Conservation (phyloP, 1,140 invertebrate species). For the Belonocnema kinseyi region DNA sequence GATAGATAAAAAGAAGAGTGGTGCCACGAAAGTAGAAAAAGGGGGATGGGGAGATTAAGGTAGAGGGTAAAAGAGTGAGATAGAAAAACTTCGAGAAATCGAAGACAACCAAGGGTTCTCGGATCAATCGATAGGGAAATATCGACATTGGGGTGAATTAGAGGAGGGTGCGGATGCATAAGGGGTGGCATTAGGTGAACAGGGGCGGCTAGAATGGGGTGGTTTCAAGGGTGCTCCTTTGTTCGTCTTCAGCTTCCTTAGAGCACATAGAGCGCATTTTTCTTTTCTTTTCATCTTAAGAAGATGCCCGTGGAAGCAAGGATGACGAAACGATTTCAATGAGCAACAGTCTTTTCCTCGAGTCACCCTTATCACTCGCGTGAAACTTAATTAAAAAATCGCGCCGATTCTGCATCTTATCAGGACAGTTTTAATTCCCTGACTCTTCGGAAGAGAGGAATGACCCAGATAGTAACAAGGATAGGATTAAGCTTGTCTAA, state of each 20-base stretch:
- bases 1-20: slow-evolving; percentile 38
- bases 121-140: slow-evolving; percentile 75
- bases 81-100: slow-evolving; percentile 31
- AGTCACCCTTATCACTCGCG: neutral
- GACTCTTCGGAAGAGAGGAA: too few species aligned
- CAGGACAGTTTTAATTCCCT: neutral
- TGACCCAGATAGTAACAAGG: too few species aligned
- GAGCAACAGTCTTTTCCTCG: neutral
- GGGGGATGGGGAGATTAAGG: slow-evolving; percentile 44
- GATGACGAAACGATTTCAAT: neutral
- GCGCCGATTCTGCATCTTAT: neutral
- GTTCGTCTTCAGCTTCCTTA: slow-evolving; percentile 48
- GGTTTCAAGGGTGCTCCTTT: slow-evolving; percentile 54
- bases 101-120: slow-evolving; percentile 55
- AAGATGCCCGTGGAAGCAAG: neutral
- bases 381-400: neutral
- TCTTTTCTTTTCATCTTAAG: slow-evolving; percentile 5
- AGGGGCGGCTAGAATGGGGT: slow-evolving; percentile 58
- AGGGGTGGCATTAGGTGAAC: slow-evolving; percentile 69
- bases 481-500: too few species aligned
- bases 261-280: neutral
- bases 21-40: slow-evolving; percentile 38
- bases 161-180: slow-evolving; percentile 67
- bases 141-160: slow-evolving; percentile 64
- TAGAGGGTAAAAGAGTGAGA: slow-evolving; percentile 46